These are phyloP conservation scores for Tetramorium alpestre DNA, from an alignment of 1,140 invertebrate genomes.

Conservation along the genomic window DNA sequence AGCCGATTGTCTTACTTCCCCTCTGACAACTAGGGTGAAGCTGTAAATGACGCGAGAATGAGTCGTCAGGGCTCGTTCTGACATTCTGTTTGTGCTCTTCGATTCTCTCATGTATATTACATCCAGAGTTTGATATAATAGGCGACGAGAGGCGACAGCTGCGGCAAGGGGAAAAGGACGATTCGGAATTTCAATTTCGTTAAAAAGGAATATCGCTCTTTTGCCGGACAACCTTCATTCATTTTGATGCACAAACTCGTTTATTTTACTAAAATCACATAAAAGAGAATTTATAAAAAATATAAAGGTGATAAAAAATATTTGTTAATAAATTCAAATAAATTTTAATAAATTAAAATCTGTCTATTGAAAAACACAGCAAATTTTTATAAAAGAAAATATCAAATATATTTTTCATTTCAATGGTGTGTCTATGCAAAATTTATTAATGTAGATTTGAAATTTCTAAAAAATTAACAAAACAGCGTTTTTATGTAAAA, in stretches of 20 bases:
- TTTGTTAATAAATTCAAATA: slow-evolving; percentile 4
- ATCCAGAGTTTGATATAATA: slow-evolving; percentile 2
- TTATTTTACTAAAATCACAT: background rate
- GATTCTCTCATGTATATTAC: slow-evolving; percentile 35
- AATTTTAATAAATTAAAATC: background rate
- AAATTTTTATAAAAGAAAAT: background rate
- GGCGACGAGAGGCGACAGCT: slow-evolving; percentile 15
- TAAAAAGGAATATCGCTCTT: slow-evolving; percentile 16
- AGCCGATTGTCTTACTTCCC: slow-evolving; percentile 42
- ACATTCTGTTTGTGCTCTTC: slow-evolving; percentile 41
- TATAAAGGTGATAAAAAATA: background rate
- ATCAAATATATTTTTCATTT: background rate
- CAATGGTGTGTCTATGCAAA: background rate
- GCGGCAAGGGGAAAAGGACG: background rate
- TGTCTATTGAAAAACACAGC: background rate
- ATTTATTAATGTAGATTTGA: background rate
- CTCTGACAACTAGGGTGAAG: background rate
- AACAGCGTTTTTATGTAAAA: no score
- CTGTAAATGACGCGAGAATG: slow-evolving; percentile 22
- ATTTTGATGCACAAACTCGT: background rate
- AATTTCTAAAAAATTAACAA: no score
- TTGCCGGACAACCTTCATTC: background rate
- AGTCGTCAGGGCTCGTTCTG: slow-evolving; percentile 33
- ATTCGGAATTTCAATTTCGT: slow-evolving; percentile 32
- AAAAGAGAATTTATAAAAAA: background rate